Evolutionary conservation across 2,888 invertebrate genomes (phyloP).

Genomic region (Panzeria rudis): DNA sequence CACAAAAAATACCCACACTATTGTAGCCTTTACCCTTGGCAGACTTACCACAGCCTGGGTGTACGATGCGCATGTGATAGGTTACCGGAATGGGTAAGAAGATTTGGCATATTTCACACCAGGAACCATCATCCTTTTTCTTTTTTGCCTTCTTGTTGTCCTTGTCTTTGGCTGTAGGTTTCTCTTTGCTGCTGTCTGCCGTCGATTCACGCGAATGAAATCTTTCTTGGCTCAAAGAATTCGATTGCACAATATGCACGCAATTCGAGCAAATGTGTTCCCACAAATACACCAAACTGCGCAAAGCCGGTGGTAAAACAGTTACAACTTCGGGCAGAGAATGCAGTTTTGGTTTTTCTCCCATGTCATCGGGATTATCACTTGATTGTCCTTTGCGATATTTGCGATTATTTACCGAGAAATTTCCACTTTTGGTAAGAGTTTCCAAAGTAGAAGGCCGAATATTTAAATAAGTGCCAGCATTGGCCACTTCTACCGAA

Average conservation of each 20-base stretch:
- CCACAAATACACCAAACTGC: conserved; percentile 95
- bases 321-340: conserved; percentile 85
- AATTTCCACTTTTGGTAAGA: conserved; percentile 90
- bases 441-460: conserved; percentile 91
- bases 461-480: conserved; percentile 90
- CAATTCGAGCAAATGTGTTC: conserved; percentile 90
- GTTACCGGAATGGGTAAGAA: conserved; percentile 91
- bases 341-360: conserved; percentile 80
- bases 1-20: conserved; percentile 93
- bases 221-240: conserved; percentile 81
- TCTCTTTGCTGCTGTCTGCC: conserved; percentile 75
- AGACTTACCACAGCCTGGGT: conserved; percentile 95
- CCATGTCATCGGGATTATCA: conserved; percentile 72
- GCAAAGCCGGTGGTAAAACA: conserved; percentile 93
- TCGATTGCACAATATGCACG: conserved; percentile 86
- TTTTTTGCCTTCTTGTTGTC: conserved; percentile 81
- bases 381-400: conserved; percentile 83
- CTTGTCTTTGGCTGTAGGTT: conserved; percentile 76
- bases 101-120: conserved; percentile 95
- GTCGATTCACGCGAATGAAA: conserved; percentile 74
- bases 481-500: conserved; percentile 92
- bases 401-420: conserved; percentile 90
- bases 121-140: conserved; percentile 83
- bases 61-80: conserved; percentile 94
- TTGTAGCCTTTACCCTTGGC: conserved; percentile 96